phyloP scores from a whole-genome alignment of 2,888 invertebrate species.

The Helobdella robusta region DNA sequence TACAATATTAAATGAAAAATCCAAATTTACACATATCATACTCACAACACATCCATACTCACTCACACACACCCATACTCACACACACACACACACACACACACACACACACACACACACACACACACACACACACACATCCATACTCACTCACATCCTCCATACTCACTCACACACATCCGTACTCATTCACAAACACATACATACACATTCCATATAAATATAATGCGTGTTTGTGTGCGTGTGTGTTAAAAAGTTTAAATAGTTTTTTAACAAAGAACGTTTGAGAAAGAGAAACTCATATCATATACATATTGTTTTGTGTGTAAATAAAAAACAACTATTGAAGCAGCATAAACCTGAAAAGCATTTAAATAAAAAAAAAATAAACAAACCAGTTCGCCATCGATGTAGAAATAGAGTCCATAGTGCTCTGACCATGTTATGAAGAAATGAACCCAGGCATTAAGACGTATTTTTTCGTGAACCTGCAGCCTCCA shows the following conservation, averaged over 20 bases:
- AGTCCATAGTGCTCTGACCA: conserved; percentile 41
- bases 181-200: conserved; percentile 21
- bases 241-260: not conserved
- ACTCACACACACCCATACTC: too few relatives aligned
- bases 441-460: conserved; percentile 46
- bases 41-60: not conserved
- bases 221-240: not conserved
- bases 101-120: conserved; percentile 23
- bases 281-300: too few relatives aligned
- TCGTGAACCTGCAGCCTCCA: too few relatives aligned
- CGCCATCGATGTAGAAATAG: conserved; percentile 42
- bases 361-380: too few relatives aligned
- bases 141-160: too few relatives aligned
- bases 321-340: too few relatives aligned
- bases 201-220: not conserved
- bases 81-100: conserved; percentile 23
- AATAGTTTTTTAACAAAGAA: too few relatives aligned
- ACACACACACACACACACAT: conserved; percentile 18
- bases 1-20: too few relatives aligned
- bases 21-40: not conserved
- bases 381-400: conserved; percentile 36
- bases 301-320: too few relatives aligned
- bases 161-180: too few relatives aligned
- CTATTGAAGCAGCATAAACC: too few relatives aligned
- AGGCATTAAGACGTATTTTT: conserved; percentile 29